Percentiles rank a stretch among this genome's conserved stretches.
Evolutionary conservation across 2,888 invertebrate species (phyloP).

Genomic region (Pyralis farinalis): DNA sequence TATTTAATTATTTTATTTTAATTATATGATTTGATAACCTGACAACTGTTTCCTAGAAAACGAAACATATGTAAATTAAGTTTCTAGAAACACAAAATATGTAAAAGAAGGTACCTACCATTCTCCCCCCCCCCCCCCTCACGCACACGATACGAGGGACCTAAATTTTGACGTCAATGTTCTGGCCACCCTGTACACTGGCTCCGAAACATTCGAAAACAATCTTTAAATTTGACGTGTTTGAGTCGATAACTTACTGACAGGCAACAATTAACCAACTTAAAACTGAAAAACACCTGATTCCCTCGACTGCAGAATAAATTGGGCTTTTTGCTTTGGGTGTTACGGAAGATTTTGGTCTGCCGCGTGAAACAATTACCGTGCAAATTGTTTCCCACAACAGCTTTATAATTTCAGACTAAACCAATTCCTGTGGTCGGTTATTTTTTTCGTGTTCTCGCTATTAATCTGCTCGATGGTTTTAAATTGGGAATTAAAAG

Average conservation of each 20-base stretch:
- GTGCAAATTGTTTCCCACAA: not conserved
- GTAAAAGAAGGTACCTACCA: too few species aligned
- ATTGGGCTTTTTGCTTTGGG: not conserved
- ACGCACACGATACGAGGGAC: too few species aligned
- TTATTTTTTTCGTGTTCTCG: slow-evolving; percentile 1
- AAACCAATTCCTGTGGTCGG: not conserved
- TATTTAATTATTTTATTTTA: too few species aligned
- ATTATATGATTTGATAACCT: too few species aligned
- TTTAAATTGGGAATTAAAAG: too few species aligned
- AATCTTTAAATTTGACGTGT: not conserved
- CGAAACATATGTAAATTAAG: too few species aligned
- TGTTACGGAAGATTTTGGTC: not conserved
- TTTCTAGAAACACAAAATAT: too few species aligned
- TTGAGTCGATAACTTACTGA: not conserved
- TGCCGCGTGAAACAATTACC: not conserved
- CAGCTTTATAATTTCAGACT: not conserved
- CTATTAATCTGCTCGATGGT: not conserved
- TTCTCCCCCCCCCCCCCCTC: too few species aligned
- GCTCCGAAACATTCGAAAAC: not conserved
- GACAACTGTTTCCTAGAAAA: too few species aligned
- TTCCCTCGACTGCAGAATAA: not conserved
- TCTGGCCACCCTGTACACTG: not conserved
- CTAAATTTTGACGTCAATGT: too few species aligned
- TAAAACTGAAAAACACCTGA: not conserved
- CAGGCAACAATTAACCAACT: not conserved